Evolutionary conservation across 1,140 invertebrate genomes (phyloP), one percentile per base, ranked within the genome.

Genomic region (Leptinotarsa lineolata): DNA sequence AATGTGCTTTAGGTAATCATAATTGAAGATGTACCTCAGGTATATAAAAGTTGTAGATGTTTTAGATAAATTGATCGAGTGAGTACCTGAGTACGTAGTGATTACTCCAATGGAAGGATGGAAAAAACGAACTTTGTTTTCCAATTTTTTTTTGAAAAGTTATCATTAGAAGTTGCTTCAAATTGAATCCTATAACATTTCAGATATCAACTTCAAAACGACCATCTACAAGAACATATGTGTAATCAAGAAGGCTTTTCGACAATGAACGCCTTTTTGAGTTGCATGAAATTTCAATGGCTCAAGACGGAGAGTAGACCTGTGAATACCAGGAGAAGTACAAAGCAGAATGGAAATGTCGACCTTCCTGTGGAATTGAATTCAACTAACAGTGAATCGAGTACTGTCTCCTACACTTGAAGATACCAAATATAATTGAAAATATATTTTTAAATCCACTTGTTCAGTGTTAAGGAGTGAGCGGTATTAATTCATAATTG

Each of bases 151-250:
- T 11, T 2, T 39, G 30, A 39, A 24, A 11, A 11, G 8, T 39
- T 11, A 39, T 39, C 30, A 39, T 39, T 11, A 39, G 30, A 11
- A 11, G 8, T 11, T 39, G 30, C 30, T 39, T 39, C 11, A 2
- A 39, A 39, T 39, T 39, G 30, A 39, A 39, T 6, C 30, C 30
- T 39, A 54, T 54, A 6, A 54, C 13, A 54, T 54, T 54, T 54
- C 82, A 88, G 91, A 70, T 90, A 92, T 81, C 93, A 94, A 77
- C 84, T 91, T 44, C 91, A 93, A 79, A 91, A 91, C 70, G 90
- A 93, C 76, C 70, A 85, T 78, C 48, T 85, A 82, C 76, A 84
- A 60, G 80, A 86, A 76, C 85, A 87, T 81, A 81, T 86, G 78
- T 85, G 86, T 82, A 85, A 86, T 83, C 74, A 81, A 74, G 72